Evolutionary conservation across 2,113 vertebrate genomes (phyloP).

Genomic region (Oriolus oriolus): DNA sequence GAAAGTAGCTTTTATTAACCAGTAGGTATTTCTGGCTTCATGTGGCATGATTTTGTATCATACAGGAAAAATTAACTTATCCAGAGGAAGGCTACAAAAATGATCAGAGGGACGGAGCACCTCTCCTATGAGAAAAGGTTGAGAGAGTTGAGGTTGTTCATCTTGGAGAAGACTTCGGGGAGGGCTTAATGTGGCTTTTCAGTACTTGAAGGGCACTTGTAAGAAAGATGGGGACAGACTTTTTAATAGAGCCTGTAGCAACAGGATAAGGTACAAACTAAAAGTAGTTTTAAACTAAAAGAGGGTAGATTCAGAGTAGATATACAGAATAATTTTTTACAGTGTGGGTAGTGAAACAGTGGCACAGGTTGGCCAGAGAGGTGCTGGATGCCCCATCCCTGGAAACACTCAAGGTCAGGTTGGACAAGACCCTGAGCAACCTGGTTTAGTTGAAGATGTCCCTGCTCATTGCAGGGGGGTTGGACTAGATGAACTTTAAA

Average conservation of each 20-base stretch:
- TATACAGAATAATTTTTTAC: neutral
- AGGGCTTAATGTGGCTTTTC: neutral
- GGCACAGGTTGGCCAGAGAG: neutral
- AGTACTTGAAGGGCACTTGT: neutral
- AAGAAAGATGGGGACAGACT: neutral
- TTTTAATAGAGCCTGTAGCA: neutral
- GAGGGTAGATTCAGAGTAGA: neutral
- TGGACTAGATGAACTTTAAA: neutral
- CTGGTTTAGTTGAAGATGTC: neutral
- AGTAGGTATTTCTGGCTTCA: neutral
- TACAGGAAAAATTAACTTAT: neutral
- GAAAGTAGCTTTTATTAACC: neutral
- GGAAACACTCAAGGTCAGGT: neutral
- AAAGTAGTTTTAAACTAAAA: neutral
- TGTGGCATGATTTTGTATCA: neutral
- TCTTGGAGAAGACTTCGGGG: neutral
- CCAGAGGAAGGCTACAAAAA: neutral
- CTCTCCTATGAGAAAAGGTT: neutral
- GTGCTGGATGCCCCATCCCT: neutral
- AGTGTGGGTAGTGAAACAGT: neutral
- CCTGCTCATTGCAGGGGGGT: neutral
- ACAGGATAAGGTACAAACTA: neutral
- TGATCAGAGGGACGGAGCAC: neutral
- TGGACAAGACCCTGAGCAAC: neutral
- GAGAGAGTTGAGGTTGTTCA: neutral